Evolutionary conservation across 2,888 invertebrate genomes (phyloP).

Genomic region (Drosophila mimetica): DNA sequence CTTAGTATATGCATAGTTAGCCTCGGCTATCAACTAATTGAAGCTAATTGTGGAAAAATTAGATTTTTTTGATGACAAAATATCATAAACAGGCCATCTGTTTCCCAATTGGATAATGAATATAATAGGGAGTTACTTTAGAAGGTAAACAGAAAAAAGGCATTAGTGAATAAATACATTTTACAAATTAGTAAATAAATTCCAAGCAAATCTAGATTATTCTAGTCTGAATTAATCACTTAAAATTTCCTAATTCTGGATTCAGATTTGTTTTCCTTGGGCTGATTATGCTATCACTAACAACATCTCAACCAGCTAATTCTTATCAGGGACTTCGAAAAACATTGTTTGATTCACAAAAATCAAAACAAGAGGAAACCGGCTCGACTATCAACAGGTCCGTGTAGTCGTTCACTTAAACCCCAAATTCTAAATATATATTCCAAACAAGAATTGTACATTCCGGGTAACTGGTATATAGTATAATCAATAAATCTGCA

Average conservation of each 20-base stretch:
- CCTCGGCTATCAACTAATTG: conserved; percentile 25
- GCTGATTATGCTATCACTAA: conserved; percentile 7
- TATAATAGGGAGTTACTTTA: not conserved
- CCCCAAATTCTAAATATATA: conserved; percentile 15
- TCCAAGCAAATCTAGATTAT: not conserved
- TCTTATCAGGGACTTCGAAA: conserved; percentile 15
- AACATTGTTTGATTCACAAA: conserved; percentile 25
- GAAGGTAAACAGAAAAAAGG: not conserved
- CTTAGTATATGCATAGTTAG: conserved; percentile 13
- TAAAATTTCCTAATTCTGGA: not conserved
- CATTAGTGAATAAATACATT: not conserved
- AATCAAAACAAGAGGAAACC: conserved; percentile 20
- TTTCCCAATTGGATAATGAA: not conserved
- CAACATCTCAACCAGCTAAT: not conserved
- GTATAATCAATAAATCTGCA: conserved; percentile 12
- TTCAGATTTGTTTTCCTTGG: conserved; percentile 4
- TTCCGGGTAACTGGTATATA: conserved; percentile 6
- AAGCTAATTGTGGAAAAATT: conserved; percentile 25
- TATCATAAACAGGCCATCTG: not conserved
- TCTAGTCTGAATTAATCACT: not conserved
- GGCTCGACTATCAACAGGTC: conserved; percentile 31
- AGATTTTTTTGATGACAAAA: conserved; percentile 1
- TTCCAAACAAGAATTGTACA: conserved; percentile 16
- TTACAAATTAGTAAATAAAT: not conserved
- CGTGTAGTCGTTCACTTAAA: conserved; percentile 17